Evolutionary conservation across 2,888 invertebrate species (phyloP).

Genomic region (Odontothrips loti): DNA sequence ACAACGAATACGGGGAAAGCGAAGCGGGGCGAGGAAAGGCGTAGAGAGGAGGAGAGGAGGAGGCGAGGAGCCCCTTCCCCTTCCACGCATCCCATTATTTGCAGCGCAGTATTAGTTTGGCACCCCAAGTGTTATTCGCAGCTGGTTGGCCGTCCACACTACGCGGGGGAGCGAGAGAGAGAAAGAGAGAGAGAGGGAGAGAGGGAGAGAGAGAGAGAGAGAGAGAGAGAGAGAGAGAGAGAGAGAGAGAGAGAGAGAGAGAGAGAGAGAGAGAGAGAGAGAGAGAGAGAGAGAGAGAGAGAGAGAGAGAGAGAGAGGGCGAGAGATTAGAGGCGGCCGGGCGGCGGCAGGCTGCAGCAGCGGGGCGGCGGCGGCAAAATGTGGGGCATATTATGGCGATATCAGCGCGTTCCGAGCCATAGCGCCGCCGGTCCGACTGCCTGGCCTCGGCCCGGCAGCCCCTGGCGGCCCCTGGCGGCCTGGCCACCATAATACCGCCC

Average conservation of each 20-base stretch:
- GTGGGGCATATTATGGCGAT: slow-evolving; percentile 12
- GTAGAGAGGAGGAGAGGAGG: neutral
- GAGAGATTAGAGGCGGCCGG: neutral
- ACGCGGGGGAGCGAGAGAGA: neutral
- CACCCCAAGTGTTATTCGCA: too few species aligned
- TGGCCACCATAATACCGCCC: neutral
- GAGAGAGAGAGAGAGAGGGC: neutral
- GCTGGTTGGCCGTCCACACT: neutral
- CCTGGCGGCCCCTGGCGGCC: neutral
- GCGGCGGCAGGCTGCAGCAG: neutral
- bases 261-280: neutral
- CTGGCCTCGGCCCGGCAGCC: neutral
- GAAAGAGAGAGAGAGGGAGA: neutral
- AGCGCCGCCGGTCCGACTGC: neutral
- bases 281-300: neutral
- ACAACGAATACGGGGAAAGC: too few species aligned
- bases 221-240: neutral
- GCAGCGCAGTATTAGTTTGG: too few species aligned
- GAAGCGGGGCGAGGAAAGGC: too few species aligned
- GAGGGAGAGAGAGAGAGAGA: neutral
- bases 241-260: neutral
- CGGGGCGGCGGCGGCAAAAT: neutral
- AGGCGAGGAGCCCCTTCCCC: neutral
- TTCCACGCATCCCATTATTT: too few species aligned
- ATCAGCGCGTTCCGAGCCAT: slow-evolving; percentile 22